Percentiles rank a stretch among this genome's conserved stretches.
Conservation (phyloP, 2,113 vertebrate genomes). For the Petroica traversi region DNA sequence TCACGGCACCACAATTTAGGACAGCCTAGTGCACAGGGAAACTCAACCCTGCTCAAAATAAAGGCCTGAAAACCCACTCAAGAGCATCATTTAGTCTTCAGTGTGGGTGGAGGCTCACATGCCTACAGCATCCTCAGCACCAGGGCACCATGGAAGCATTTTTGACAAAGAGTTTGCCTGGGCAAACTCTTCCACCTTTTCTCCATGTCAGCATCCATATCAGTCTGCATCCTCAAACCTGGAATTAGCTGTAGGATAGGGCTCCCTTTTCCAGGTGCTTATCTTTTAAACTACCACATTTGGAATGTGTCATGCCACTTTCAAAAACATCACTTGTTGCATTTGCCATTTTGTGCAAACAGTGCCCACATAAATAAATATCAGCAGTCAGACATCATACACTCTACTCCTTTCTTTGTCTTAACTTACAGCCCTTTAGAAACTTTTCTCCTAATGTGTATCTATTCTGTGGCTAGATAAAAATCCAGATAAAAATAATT, state of each 20-base stretch:
- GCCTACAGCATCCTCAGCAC: neutral
- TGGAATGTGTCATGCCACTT: neutral
- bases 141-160: fast-evolving
- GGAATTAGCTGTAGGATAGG: neutral
- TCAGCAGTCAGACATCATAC: neutral
- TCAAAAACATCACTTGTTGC: neutral
- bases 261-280: neutral
- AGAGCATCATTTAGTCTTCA: neutral
- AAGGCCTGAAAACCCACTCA: neutral
- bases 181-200: neutral
- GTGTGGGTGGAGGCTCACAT: fast-evolving
- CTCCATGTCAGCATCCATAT: neutral
- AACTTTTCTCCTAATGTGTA: neutral
- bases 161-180: no score
- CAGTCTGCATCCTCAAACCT: neutral
- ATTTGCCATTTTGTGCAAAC: neutral
- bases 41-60: neutral
- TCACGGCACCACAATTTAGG: neutral
- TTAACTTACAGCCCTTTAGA: neutral
- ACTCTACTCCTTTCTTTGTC: neutral
- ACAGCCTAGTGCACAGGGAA: neutral
- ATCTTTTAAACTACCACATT: neutral
- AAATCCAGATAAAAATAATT: neutral
- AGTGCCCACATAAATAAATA: neutral
- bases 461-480: neutral